These are phyloP conservation scores for Agapornis canus DNA, from an alignment of 2,797 vertebrate genomes.

Conservation along the genomic window DNA sequence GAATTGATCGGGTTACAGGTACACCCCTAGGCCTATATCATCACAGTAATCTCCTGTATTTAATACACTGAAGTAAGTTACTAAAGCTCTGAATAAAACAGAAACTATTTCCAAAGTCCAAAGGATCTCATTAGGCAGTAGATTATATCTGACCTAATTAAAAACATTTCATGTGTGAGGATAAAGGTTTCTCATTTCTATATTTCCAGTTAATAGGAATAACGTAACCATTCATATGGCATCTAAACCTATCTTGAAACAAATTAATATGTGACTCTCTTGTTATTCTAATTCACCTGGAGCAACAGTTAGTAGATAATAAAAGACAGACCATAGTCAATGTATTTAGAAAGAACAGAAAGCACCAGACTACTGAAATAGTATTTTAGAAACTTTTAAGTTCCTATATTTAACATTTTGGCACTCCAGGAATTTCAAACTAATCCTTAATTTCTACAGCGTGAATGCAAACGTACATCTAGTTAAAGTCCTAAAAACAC, in stretches of 20 bases:
- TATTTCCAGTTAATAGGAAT: not conserved
- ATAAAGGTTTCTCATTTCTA: not conserved
- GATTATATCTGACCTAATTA: not conserved
- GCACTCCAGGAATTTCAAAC: not conserved
- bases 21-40: not conserved
- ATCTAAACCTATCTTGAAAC: not conserved
- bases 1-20: rapidly evolving
- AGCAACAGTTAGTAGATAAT: not conserved
- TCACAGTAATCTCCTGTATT: not conserved
- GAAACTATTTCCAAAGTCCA: not conserved
- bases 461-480: not conserved
- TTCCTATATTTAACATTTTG: not conserved
- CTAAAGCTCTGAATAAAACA: not conserved
- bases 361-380: not conserved
- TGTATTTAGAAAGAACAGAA: not conserved
- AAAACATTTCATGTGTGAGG: not conserved
- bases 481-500: not conserved
- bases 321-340: not conserved
- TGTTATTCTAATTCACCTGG: not conserved
- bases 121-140: not conserved
- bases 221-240: not conserved
- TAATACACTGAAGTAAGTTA: not conserved
- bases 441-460: not conserved
- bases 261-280: not conserved
- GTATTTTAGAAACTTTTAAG: not conserved